Conservation (phyloP, 37 sponge, comb jelly and placozoan genomes). For the Agelas oroides region DNA sequence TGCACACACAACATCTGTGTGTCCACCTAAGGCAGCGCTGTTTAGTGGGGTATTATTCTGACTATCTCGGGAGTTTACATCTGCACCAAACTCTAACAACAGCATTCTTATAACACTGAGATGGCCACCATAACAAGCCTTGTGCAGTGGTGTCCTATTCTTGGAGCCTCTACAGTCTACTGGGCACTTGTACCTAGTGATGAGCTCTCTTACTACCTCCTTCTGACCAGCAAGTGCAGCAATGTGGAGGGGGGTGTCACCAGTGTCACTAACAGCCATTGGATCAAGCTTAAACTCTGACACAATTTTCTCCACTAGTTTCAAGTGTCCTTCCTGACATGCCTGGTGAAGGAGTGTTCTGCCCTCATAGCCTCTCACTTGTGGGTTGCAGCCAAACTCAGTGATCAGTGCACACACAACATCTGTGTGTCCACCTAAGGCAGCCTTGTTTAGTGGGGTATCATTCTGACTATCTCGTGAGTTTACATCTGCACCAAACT, state of each 20-base stretch:
- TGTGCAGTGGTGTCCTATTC: not conserved
- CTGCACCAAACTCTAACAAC: not conserved
- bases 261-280: too few relatives aligned
- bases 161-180: not conserved
- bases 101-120: not conserved
- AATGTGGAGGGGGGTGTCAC: slow-evolving; percentile 14
- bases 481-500: too few relatives aligned
- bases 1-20: slow-evolving; percentile 6
- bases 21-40: slow-evolving; percentile 8
- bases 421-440: slow-evolving; percentile 17
- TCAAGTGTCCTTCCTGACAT: too few relatives aligned
- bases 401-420: slow-evolving; percentile 4
- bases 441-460: not conserved
- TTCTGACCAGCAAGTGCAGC: not conserved
- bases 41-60: slow-evolving; percentile 2
- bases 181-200: not conserved
- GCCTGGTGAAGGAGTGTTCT: slow-evolving; percentile 38
- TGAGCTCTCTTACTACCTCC: not conserved
- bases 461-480: not conserved
- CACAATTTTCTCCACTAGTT: too few relatives aligned
- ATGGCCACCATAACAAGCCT: not conserved
- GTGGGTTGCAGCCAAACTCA: slow-evolving; percentile 4
- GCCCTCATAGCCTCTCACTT: not conserved
- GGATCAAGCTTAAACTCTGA: too few relatives aligned
- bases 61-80: not conserved